Evolutionary conservation across 2,113 vertebrate genomes (phyloP).

Genomic region (Pseudorectes ferrugineus): DNA sequence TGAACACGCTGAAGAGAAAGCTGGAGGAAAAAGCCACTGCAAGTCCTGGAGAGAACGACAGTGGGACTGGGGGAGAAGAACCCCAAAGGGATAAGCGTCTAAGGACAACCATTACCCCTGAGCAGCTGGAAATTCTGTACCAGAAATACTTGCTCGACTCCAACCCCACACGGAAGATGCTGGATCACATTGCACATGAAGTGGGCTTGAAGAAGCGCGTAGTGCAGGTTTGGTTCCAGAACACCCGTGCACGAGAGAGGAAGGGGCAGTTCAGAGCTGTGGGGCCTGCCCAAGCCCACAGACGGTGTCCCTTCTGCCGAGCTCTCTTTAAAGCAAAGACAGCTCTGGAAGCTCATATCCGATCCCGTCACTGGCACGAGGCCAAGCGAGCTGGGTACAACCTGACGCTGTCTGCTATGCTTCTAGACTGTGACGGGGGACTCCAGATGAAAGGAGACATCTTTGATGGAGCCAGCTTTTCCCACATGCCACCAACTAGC

Average conservation of each 20-base stretch:
- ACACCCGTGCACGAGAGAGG: conserved; percentile 93
- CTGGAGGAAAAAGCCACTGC: conserved; percentile 95
- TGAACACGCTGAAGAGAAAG: conserved; percentile 97
- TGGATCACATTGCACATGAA: conserved; percentile 98
- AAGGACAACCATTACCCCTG: conserved; percentile 97
- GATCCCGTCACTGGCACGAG: conserved; percentile 98
- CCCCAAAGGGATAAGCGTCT: conserved; percentile 96
- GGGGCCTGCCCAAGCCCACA: conserved; percentile 93
- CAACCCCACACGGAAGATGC: conserved; percentile 97
- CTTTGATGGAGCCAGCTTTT: conserved; percentile 84
- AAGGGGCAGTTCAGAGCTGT: conserved; percentile 98
- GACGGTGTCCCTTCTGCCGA: conserved; percentile 94
- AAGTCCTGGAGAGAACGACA: conserved; percentile 96
- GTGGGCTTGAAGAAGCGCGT: conserved; percentile 98
- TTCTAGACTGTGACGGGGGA: conserved; percentile 88
- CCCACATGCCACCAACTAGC: conserved; percentile 81
- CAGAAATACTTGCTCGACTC: conserved; percentile 98
- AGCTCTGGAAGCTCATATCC: conserved; percentile 95
- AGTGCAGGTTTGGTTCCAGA: conserved; percentile 99
- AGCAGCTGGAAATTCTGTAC: conserved; percentile 96
- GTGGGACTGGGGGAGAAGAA: conserved; percentile 92
- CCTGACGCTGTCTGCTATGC: conserved; percentile 86
- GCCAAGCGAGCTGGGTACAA: conserved; percentile 98
- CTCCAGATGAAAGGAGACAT: conserved; percentile 91
- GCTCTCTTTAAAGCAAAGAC: conserved; percentile 99